phyloP scores from a whole-genome alignment of 2,888 invertebrate species.

The Cephus nigrinus region DNA sequence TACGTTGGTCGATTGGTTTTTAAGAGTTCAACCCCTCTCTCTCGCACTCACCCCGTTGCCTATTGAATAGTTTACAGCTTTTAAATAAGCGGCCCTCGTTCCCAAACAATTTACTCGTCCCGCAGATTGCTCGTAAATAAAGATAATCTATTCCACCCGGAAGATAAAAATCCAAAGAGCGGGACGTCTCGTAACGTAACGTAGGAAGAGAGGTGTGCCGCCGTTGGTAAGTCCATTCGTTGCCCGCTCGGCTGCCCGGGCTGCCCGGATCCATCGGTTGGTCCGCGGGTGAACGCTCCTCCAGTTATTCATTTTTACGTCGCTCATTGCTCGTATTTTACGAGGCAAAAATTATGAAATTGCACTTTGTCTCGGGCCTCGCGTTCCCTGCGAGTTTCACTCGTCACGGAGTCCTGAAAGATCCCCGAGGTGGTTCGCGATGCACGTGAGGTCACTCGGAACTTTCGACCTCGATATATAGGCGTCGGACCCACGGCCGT shows the following conservation, averaged over 20 bases:
- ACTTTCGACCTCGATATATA: background rate
- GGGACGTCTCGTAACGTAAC: conserved; percentile 13
- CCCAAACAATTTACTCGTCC: conserved; percentile 64
- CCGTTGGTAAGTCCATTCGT: conserved; percentile 23
- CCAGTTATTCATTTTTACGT: conserved; percentile 65
- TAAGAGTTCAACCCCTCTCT: conserved; percentile 10
- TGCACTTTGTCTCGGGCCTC: conserved; percentile 55
- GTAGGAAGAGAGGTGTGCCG: conserved; percentile 23
- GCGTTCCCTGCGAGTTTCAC: conserved; percentile 9
- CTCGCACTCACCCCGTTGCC: conserved; percentile 13
- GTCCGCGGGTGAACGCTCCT: conserved; percentile 59
- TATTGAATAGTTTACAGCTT: conserved; percentile 64
- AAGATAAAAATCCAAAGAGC: conserved; percentile 59
- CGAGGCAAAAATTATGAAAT: conserved; percentile 65
- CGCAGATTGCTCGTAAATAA: conserved; percentile 66
- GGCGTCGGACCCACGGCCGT: background rate
- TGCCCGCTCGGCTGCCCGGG: background rate
- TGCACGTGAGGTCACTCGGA: conserved; percentile 2
- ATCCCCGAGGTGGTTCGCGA: background rate
- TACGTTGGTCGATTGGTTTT: background rate
- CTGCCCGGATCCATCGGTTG: conserved; percentile 28
- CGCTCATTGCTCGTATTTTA: conserved; percentile 63
- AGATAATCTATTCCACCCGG: conserved; percentile 66
- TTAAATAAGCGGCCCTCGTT: conserved; percentile 62
- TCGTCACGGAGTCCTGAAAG: conserved; percentile 16